Conservation (phyloP, 2,888 invertebrate genomes). For the Tinea pellionella region DNA sequence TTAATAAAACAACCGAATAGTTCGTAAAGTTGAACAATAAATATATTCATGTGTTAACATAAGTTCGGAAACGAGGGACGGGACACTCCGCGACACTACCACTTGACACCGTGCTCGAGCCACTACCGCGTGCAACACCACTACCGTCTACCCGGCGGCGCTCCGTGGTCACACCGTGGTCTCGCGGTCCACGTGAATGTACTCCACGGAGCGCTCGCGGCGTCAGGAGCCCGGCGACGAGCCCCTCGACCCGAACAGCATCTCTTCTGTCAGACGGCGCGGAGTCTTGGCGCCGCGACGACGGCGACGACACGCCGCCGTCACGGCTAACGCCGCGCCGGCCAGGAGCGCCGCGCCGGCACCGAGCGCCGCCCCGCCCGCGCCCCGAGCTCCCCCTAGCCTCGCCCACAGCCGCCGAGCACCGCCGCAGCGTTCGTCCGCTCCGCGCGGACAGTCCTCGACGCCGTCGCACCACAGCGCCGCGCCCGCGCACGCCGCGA, state of each 20-base stretch:
- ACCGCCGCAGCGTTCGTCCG: slow-evolving; percentile 75
- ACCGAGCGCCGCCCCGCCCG: slow-evolving; percentile 30
- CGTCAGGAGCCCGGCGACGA: slow-evolving; percentile 86
- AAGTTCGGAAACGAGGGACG: slow-evolving; percentile 49
- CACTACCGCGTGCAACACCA: background rate
- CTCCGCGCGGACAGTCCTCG: slow-evolving; percentile 75
- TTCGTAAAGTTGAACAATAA: slow-evolving; percentile 33
- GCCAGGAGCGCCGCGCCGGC: slow-evolving; percentile 36
- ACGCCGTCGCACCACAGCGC: slow-evolving; percentile 81
- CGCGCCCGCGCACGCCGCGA: slow-evolving; percentile 81
- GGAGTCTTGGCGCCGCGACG: slow-evolving; percentile 65
- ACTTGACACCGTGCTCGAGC: background rate
- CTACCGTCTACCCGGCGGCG: background rate
- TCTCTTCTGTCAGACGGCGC: slow-evolving; percentile 78
- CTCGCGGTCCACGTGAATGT: slow-evolving; percentile 92
- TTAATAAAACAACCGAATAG: slow-evolving; percentile 24
- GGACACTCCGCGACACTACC: slow-evolving; percentile 2
- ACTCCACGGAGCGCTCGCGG: slow-evolving; percentile 89
- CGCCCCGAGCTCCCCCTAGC: slow-evolving; percentile 71
- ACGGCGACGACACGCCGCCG: slow-evolving; percentile 70
- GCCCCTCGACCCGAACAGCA: slow-evolving; percentile 73
- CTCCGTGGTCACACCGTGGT: slow-evolving; percentile 82
- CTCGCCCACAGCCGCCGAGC: slow-evolving; percentile 73
- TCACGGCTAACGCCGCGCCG: slow-evolving; percentile 62
- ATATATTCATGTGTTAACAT: slow-evolving; percentile 47